These are phyloP conservation scores for Drosophila albomicans DNA, from an alignment of 1,140 invertebrate genomes.

Conservation along the genomic window DNA sequence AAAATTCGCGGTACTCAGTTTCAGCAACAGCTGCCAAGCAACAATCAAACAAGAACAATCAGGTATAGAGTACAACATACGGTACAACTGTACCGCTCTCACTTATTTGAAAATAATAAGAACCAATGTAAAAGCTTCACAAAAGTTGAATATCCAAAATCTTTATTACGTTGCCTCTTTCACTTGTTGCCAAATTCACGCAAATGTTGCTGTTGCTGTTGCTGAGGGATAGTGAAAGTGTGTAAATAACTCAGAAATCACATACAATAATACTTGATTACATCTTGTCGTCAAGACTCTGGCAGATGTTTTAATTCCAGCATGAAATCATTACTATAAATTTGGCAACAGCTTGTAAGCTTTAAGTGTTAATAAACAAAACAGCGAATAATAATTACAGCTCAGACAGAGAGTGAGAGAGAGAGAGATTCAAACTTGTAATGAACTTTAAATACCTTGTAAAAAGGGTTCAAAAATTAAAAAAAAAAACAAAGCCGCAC, in stretches of 20 bases:
- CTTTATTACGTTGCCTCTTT: not conserved
- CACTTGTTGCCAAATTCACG: not conserved
- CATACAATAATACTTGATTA: not conserved
- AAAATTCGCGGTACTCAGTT: not conserved
- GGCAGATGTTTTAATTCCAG: not conserved
- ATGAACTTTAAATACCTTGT: not conserved
- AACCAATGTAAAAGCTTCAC: not conserved
- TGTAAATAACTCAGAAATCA: constrained; percentile 11
- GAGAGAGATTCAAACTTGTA: not conserved
- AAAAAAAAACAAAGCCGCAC: not conserved
- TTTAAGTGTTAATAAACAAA: constrained; percentile 1
- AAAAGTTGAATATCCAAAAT: not conserved
- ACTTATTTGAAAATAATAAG: constrained; percentile 1
- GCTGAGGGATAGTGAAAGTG: constrained; percentile 3
- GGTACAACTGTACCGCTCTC: not conserved
- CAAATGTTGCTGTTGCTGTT: not conserved
- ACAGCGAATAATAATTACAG: not conserved
- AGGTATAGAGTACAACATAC: not conserved
- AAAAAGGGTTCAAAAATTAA: too few relatives aligned
- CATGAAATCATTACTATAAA: constrained; percentile 30
- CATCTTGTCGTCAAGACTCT: not conserved
- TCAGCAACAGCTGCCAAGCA: not conserved
- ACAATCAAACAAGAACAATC: too few relatives aligned
- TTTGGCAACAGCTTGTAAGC: not conserved
- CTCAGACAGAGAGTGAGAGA: not conserved